Conservation (phyloP, 2,113 vertebrate genomes). For the Dasyprocta punctata region DNA sequence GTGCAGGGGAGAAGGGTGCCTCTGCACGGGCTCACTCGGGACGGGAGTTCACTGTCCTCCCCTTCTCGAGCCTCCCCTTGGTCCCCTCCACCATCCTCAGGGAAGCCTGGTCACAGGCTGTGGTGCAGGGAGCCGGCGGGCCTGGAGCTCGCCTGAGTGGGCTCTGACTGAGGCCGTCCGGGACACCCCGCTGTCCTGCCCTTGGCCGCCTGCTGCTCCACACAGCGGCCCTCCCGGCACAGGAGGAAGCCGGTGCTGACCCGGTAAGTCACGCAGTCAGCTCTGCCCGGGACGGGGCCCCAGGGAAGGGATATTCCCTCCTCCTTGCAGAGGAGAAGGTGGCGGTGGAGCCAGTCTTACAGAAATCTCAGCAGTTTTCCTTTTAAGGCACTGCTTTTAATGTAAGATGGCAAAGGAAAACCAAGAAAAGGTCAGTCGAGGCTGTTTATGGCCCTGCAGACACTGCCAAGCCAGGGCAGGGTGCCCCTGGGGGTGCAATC, state of each 20-base stretch:
- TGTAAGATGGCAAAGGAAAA: not conserved
- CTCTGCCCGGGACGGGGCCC: not conserved
- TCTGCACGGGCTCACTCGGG: not conserved
- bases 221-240: too few species aligned
- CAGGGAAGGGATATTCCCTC: not conserved
- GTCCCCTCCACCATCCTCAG: not conserved
- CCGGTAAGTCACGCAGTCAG: not conserved
- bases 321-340: not conserved
- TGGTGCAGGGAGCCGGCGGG: not conserved
- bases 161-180: not conserved
- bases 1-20: not conserved
- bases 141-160: not conserved
- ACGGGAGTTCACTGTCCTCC: not conserved
- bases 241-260: not conserved
- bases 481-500: fast-evolving
- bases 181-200: not conserved
- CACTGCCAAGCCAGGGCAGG: too few species aligned
- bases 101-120: not conserved
- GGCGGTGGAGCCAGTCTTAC: not conserved
- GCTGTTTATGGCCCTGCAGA: not conserved
- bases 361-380: not conserved
- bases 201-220: not conserved
- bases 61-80: not conserved
- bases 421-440: fast-evolving
- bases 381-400: slow-evolving; percentile 31